A percentile compares a stretch with the other conserved stretches of the same genome.
These are phyloP conservation scores for Homalodisca vitripennis DNA, from an alignment of 1,140 invertebrate genomes.

Conservation along the genomic window DNA sequence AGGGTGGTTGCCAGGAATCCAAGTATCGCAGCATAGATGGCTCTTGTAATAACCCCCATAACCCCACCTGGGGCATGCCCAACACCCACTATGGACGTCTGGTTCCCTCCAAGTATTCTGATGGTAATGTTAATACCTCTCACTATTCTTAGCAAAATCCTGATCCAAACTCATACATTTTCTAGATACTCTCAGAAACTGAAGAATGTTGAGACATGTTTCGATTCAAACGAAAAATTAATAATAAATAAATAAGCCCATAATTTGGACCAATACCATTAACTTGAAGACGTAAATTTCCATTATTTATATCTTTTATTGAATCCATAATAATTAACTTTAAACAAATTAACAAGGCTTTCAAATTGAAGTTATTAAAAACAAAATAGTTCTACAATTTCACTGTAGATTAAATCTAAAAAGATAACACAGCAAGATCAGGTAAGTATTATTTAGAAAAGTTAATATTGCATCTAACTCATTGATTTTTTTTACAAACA, in stretches of 20 bases:
- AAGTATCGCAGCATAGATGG: slow-evolving; percentile 78
- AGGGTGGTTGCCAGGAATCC: slow-evolving; percentile 53
- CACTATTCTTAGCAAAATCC: slow-evolving; percentile 11
- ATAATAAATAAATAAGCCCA: not conserved
- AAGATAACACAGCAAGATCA: no score
- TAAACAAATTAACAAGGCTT: no score
- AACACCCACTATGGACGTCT: slow-evolving; percentile 74
- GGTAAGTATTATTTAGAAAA: no score
- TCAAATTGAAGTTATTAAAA: no score
- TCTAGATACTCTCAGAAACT: not conserved
- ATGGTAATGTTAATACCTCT: no score
- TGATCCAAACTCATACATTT: not conserved
- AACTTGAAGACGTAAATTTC: not conserved
- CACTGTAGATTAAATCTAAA: no score
- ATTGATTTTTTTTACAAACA: no score
- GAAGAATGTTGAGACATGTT: not conserved
- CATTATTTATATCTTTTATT: not conserved
- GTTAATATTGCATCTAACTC: no score
- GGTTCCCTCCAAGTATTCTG: slow-evolving; percentile 75
- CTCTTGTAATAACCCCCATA: slow-evolving; percentile 78
- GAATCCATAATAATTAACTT: no score
- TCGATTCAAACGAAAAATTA: not conserved
- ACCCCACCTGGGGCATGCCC: slow-evolving; percentile 70
- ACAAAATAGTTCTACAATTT: no score
- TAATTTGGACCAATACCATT: not conserved